These are phyloP conservation scores for Epistrophe eligans DNA, from an alignment of 2,888 invertebrate species.

Conservation along the genomic window DNA sequence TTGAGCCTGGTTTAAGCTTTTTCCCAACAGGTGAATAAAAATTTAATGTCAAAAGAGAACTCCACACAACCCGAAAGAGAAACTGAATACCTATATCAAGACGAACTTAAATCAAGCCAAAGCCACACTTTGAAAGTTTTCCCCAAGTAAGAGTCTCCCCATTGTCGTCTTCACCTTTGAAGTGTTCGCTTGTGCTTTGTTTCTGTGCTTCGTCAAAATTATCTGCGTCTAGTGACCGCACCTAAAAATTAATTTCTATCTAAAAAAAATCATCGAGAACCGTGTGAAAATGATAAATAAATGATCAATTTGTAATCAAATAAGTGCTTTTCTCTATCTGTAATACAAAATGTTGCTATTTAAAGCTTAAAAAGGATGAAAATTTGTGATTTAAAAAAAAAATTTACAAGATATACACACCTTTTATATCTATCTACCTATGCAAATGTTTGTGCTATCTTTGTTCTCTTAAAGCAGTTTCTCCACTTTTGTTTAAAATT, in stretches of 20 bases:
- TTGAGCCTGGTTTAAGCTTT: constrained; percentile 55
- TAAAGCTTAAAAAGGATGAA: neutral
- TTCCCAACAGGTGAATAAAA: constrained; percentile 62
- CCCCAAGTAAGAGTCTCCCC: constrained; percentile 43
- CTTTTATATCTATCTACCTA: constrained; percentile 21
- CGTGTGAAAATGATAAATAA: constrained; percentile 32
- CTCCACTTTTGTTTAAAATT: constrained; percentile 17
- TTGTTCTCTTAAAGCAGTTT: constrained; percentile 40
- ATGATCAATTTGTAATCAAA: neutral
- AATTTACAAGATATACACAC: constrained; percentile 30
- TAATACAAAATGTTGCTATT: constrained; percentile 18
- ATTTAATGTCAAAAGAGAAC: constrained; percentile 40
- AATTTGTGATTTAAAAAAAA: neutral
- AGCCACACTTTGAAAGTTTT: constrained; percentile 70
- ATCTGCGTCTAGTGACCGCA: constrained; percentile 65
- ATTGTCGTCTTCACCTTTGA: constrained; percentile 73
- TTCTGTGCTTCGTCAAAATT: constrained; percentile 63
- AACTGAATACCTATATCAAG: constrained; percentile 20
- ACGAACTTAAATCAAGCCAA: constrained; percentile 49
- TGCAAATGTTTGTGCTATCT: constrained; percentile 35
- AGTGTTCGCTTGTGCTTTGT: constrained; percentile 74
- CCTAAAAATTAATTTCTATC: constrained; percentile 60
- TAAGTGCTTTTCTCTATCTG: neutral
- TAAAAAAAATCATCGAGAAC: constrained; percentile 12
- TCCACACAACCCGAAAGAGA: constrained; percentile 43